Percentiles rank a stretch among this genome's conserved stretches.
These are phyloP conservation scores for Aphelinus certus DNA, from an alignment of 1,140 invertebrate species.

Conservation along the genomic window DNA sequence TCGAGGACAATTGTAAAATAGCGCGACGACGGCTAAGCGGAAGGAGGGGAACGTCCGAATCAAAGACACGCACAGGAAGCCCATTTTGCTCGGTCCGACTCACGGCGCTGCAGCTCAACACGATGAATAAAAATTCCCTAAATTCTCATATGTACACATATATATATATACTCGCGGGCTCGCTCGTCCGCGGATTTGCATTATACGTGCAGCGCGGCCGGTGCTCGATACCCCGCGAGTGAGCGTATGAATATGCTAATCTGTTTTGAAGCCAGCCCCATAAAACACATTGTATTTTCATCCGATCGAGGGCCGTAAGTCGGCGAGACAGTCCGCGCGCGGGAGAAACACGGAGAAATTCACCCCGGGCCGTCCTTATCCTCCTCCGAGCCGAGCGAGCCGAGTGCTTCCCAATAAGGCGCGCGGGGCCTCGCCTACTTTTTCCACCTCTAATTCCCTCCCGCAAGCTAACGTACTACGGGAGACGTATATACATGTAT, in stretches of 20 bases:
- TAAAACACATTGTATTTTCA: slow-evolving; percentile 32
- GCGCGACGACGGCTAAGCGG: too few species aligned
- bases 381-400: too few species aligned
- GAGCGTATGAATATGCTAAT: slow-evolving; percentile 32
- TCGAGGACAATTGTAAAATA: too few species aligned
- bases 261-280: slow-evolving; percentile 15
- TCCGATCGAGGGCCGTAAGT: slow-evolving; percentile 25
- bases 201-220: neutral
- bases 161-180: too few species aligned
- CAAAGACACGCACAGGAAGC: neutral
- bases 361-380: too few species aligned
- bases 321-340: slow-evolving; percentile 9
- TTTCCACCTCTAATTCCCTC: neutral
- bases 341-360: neutral
- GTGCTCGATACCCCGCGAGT: neutral
- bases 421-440: neutral
- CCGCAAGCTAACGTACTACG: neutral
- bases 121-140: slow-evolving; percentile 30
- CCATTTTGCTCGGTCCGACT: too few species aligned
- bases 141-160: slow-evolving; percentile 5
- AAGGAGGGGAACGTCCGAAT: neutral
- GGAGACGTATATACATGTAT: too few species aligned
- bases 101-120: neutral
- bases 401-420: neutral
- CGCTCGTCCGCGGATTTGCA: slow-evolving; percentile 6